A percentile compares a stretch with the other conserved stretches of the same genome.
These are phyloP conservation scores for Drosophila littoralis DNA, from an alignment of 1,140 invertebrate species.

Conservation along the genomic window DNA sequence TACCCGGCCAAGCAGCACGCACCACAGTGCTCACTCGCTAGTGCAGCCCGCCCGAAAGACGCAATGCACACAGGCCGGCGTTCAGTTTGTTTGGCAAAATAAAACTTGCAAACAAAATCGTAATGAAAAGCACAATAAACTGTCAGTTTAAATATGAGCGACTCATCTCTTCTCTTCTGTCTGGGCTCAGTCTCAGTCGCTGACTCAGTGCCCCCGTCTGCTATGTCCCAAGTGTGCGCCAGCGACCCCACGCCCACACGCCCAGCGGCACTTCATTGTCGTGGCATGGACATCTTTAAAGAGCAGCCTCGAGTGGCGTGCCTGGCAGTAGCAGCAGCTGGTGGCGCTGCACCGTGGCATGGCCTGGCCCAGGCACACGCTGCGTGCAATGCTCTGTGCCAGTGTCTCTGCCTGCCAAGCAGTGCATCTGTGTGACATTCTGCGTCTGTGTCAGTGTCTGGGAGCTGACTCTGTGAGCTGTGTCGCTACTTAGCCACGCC, in stretches of 20 bases:
- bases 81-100: conserved; percentile 61
- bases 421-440: not conserved
- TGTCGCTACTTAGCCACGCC: conserved; percentile 64
- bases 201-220: not conserved
- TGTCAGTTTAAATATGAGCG: conserved; percentile 82
- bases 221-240: not conserved
- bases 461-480: conserved; percentile 20
- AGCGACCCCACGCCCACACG: conserved; percentile 8
- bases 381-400: conserved; percentile 41
- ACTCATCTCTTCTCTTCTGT: conserved; percentile 17
- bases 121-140: conserved; percentile 82
- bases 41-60: not conserved
- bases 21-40: conserved; percentile 2
- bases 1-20: not conserved
- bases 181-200: conserved; percentile 5
- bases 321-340: conserved; percentile 49
- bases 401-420: conserved; percentile 4
- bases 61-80: conserved; percentile 6
- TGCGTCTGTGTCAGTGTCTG: not conserved
- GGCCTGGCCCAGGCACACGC: conserved; percentile 11
- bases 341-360: conserved; percentile 8
- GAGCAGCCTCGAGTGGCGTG: conserved; percentile 55
- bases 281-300: conserved; percentile 41
- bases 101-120: conserved; percentile 73
- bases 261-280: conserved; percentile 46